Evolutionary conservation across 1,140 invertebrate species (phyloP).

Genomic region (Calephelis virginiensis): DNA sequence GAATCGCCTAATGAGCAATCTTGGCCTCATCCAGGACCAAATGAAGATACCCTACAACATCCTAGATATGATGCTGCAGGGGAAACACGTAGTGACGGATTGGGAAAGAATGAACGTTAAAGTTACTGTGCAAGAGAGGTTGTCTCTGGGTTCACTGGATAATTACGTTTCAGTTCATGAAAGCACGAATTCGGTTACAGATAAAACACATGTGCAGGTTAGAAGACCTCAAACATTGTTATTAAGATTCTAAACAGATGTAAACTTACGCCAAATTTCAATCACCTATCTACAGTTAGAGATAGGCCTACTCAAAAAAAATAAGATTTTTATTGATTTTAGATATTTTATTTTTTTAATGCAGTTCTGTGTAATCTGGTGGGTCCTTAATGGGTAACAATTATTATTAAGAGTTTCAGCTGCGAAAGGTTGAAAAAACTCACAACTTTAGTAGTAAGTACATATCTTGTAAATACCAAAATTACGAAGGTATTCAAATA

Average conservation of each 20-base stretch:
- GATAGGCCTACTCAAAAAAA: too few relatives aligned
- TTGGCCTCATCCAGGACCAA: slow-evolving; percentile 73
- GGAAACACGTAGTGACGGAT: slow-evolving; percentile 35
- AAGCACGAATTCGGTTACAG: slow-evolving; percentile 22
- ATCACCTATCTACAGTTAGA: too few relatives aligned
- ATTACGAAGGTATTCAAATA: too few relatives aligned
- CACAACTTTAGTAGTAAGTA: too few relatives aligned
- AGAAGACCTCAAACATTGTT: background rate
- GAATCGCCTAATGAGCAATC: slow-evolving; percentile 76
- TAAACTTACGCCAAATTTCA: too few relatives aligned
- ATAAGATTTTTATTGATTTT: too few relatives aligned
- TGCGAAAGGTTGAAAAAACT: too few relatives aligned
- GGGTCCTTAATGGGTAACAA: too few relatives aligned
- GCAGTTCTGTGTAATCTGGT: too few relatives aligned
- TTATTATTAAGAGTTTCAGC: too few relatives aligned
- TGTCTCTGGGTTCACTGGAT: slow-evolving; percentile 42
- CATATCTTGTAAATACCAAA: too few relatives aligned
- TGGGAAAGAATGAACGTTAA: slow-evolving; percentile 39
- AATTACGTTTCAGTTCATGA: slow-evolving; percentile 43
- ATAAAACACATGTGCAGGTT: slow-evolving; percentile 64
- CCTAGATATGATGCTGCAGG: slow-evolving; percentile 54
- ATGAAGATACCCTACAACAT: slow-evolving; percentile 53
- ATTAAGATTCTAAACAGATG: background rate
- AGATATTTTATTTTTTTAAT: too few relatives aligned
- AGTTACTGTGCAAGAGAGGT: slow-evolving; percentile 44